Evolutionary conservation across 2,888 invertebrate genomes (phyloP), one percentile per base, ranked within the genome.

Genomic region (Oscheius myriophilus): DNA sequence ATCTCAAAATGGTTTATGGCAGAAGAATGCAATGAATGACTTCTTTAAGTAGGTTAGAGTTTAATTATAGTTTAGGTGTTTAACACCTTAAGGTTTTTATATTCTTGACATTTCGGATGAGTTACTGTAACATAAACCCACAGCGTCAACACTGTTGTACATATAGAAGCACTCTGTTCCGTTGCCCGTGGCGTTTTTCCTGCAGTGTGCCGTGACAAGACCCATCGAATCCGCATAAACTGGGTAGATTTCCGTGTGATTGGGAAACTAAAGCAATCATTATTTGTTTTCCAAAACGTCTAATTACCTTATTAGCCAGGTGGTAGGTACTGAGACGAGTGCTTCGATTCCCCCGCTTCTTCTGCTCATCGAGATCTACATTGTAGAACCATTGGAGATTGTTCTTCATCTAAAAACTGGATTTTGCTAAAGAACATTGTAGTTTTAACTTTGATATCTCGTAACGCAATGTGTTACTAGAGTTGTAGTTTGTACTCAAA

Each of bases 341-440:
- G 42, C 42, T 58, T 21, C 43, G 42, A 25, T 42, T 58, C 14
- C 58, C 58, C 4, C 58, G 58, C 18, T 41, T 12, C n/a, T 43
- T 25, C 43, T 58, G 58, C 42, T 58, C 58, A 14, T 58, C 58
- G 43, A 58, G 21, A 45, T 58, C 58, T 43, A 58, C 12, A 23
- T 58, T 58, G 43, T 58, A 58, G 14, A 58, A 14, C 58, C 58
- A 58, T 21, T 58, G 58, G 0, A 58, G 45, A 12, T 45, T 58
- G 25, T 58, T 42, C 16, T 58, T 23, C 58, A 58, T 58, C 58
- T 58, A 45, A 58, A 58, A 42, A n/a, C 14, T 25, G 25, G 14
- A 46, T 46, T 46, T 3, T 46, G 3, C 46, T 43, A n/a, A n/a
- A n/a, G n/a, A n/a, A n/a, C n/a, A n/a, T n/a, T n/a, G n/a, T n/a